Base-by-base conservation (phyloP, 2,888 invertebrate species). In the Drosophila suboccidentalis region DNA sequence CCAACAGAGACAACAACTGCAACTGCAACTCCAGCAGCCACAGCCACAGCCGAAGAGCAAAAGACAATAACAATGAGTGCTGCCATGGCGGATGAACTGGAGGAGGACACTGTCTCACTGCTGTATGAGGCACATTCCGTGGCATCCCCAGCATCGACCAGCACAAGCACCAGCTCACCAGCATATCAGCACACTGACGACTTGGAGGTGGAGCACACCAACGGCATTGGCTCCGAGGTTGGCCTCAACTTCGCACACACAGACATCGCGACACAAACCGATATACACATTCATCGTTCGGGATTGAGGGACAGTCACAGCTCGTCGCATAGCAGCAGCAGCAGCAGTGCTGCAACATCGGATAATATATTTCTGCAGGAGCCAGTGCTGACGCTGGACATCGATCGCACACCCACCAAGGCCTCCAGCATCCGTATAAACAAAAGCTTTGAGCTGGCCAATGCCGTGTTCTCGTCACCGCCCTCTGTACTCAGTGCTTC, bases 311-410 rank as follows among this genome's bases (percentile, higher is more conserved):
- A 91, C 72, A 91, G 91, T 64, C 82, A 90, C 68, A 90, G 91
- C 15, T 88, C 90, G 15, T 77, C 90, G 19, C 87, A 84, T 49
- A 90, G 82, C 60, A 82, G 82, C 80, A 82, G 90, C 68, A 90
- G 87, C 62, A 78, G 87, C 65, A 87, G 76, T 22, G 85, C 81
- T 64, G 47, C 76, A 36, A 87, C 90, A 17, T 75, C 78, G 15
- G 92, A 91, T 34, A 93, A 93, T 77, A 91, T 93, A 69, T 93
- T 93, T 72, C 79, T 93, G 41, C 93, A 93, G 75, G 92, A 92
- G 63, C 93, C 93, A 13, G 93, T 93, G 51, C 82, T 93, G 17
- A 92, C 90, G 22, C 82, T 93, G 19, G 91, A 93, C 70, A 91
- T 93, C 10, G 93, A 93, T 75, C 93, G 93, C 62, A 91, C 92